Evolutionary conservation across 2,113 vertebrate species (phyloP).

Genomic region (Cyprinus carpio): DNA sequence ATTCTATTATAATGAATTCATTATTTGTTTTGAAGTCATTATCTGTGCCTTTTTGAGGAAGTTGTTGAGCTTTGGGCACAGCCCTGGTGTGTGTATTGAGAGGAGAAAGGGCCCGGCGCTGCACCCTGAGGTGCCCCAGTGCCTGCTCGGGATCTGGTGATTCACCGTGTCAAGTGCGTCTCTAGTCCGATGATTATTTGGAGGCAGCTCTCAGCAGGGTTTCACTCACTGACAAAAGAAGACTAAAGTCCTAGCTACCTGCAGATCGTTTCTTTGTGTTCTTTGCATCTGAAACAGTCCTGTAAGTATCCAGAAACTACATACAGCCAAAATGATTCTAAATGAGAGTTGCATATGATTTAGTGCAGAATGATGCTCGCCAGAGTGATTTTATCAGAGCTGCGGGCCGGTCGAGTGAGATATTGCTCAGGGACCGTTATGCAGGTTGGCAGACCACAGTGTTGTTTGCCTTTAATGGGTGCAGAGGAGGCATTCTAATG

Average conservation of each 20-base stretch:
- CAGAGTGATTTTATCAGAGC: slow-evolving; percentile 46
- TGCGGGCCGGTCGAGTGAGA: slow-evolving; percentile 34
- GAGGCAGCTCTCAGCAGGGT: background rate
- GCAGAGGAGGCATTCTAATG: slow-evolving; percentile 20
- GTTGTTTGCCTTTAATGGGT: slow-evolving; percentile 46
- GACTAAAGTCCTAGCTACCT: background rate
- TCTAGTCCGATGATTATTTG: background rate
- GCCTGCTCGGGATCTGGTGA: background rate
- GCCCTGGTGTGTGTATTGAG: background rate
- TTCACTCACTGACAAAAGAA: background rate
- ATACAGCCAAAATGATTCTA: background rate
- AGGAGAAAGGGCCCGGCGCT: background rate
- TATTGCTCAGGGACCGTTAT: slow-evolving; percentile 37
- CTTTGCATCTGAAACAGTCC: background rate
- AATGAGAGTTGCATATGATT: background rate
- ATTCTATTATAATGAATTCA: too few relatives aligned
- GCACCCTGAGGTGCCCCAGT: too few relatives aligned
- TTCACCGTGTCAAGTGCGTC: background rate
- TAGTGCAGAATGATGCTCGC: background rate
- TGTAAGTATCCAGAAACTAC: background rate
- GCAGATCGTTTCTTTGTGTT: background rate
- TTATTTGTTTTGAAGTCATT: background rate
- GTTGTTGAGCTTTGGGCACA: background rate
- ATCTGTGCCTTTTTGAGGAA: background rate
- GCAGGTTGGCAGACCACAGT: slow-evolving; percentile 34